A percentile compares a stretch with the other conserved stretches of the same genome.
These are phyloP conservation scores for Penaeus indicus DNA, from an alignment of 1,140 invertebrate species.

Conservation along the genomic window DNA sequence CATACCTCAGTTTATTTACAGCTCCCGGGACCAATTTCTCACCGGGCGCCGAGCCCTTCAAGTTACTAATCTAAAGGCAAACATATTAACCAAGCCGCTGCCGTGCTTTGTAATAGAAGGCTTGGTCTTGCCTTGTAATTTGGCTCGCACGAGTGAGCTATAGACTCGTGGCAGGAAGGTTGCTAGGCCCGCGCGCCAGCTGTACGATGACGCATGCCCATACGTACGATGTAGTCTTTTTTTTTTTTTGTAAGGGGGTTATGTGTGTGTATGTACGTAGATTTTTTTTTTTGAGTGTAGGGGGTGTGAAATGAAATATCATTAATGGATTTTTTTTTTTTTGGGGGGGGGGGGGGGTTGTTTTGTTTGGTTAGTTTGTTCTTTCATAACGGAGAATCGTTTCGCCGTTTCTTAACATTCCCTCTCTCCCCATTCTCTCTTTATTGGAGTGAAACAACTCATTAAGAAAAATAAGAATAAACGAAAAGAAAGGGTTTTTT, in stretches of 20 bases:
- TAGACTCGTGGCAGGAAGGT: background rate
- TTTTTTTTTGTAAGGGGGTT: background rate
- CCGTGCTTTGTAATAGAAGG: conserved; percentile 7
- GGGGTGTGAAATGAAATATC: too few relatives aligned
- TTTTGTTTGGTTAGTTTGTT: too few relatives aligned
- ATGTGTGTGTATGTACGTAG: background rate
- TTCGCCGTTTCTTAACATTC: too few relatives aligned
- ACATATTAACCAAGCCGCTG: conserved; percentile 12
- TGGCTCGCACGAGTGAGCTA: conserved; percentile 2
- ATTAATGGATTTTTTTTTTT: too few relatives aligned
- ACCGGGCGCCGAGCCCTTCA: background rate
- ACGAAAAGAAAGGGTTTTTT: background rate
- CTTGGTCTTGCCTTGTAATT: conserved; percentile 11
- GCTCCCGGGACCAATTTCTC: conserved; percentile 3
- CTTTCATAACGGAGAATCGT: too few relatives aligned
- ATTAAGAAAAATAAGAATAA: background rate
- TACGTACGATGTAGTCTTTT: background rate
- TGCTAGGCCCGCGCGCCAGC: background rate
- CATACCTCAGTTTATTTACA: conserved; percentile 24
- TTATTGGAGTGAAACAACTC: too few relatives aligned
- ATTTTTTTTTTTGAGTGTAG: too few relatives aligned
- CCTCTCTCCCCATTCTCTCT: too few relatives aligned
- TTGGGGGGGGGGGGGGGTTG: too few relatives aligned
- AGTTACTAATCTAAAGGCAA: conserved; percentile 24
- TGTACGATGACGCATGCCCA: background rate